phyloP scores from a whole-genome alignment of 2,113 vertebrate species.

The Murina feae region DNA sequence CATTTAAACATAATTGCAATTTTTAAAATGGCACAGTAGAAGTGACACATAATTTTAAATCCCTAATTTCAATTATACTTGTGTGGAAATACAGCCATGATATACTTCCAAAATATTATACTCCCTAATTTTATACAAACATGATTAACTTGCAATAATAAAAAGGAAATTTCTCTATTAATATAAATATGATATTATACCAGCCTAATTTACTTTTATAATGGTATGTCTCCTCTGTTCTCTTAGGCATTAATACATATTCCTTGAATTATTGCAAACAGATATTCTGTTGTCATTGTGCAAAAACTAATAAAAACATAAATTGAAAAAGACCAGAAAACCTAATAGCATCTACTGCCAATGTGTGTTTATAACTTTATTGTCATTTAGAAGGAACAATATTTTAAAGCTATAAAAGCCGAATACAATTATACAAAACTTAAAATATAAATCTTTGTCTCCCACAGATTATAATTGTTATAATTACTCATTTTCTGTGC shows the following conservation, averaged over 20 bases:
- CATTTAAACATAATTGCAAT: neutral
- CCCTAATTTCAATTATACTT: neutral
- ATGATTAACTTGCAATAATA: slow-evolving; percentile 25
- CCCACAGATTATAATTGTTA: neutral
- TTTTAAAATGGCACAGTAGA: neutral
- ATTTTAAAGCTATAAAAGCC: slow-evolving; percentile 10
- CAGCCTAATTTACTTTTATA: slow-evolving; percentile 33
- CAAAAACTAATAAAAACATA: slow-evolving; percentile 49
- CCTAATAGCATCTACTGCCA: neutral
- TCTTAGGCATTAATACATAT: neutral
- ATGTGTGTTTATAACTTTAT: slow-evolving; percentile 20
- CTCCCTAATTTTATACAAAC: neutral
- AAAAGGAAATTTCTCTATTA: slow-evolving; percentile 28
- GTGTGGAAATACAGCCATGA: neutral
- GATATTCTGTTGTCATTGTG: slow-evolving; percentile 14
- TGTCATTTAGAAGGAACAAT: neutral
- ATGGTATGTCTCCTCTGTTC: neutral
- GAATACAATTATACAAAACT: slow-evolving; percentile 48
- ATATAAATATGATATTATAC: slow-evolving; percentile 21
- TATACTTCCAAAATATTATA: neutral
- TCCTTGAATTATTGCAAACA: slow-evolving; percentile 22
- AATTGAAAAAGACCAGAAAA: slow-evolving; percentile 24
- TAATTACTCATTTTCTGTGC: neutral
- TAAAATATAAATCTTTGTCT: slow-evolving; percentile 31
- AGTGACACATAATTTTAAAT: neutral